These are phyloP conservation scores for Hypanus sabinus DNA, from an alignment of 2,113 vertebrate species.

Conservation along the genomic window DNA sequence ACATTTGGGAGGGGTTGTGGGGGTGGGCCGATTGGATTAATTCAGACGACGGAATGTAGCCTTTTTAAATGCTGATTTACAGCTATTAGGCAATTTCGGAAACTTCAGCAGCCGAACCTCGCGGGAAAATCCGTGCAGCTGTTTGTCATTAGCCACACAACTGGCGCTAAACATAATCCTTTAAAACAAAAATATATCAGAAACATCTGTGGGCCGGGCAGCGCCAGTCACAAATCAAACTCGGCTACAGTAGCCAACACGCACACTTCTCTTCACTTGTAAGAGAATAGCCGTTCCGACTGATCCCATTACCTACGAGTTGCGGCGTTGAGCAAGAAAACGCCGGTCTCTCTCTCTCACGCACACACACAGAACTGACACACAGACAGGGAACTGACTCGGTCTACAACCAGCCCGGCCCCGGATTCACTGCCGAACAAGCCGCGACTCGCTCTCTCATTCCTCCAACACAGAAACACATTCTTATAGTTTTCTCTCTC, in stretches of 20 bases:
- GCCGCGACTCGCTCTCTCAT: background rate
- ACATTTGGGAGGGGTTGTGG: background rate
- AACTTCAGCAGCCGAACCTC: background rate
- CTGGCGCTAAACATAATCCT: background rate
- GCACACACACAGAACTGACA: too few relatives aligned
- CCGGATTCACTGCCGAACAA: background rate
- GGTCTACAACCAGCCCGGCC: too few relatives aligned
- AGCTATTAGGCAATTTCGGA: background rate
- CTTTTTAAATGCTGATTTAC: background rate
- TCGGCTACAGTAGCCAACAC: background rate
- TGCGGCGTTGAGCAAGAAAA: too few relatives aligned
- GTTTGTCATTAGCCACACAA: slow-evolving; percentile 6
- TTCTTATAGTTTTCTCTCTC: too few relatives aligned
- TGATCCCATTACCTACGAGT: background rate
- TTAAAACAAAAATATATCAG: background rate
- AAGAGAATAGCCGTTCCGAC: background rate
- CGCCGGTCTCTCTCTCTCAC: too few relatives aligned
- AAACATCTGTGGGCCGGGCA: background rate
- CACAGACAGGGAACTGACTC: too few relatives aligned
- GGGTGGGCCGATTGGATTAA: background rate
- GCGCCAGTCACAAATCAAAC: background rate
- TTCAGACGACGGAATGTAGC: background rate
- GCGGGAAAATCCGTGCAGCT: background rate
- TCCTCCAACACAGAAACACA: background rate
- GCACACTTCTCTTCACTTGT: background rate